phyloP scores from a whole-genome alignment of 1,140 invertebrate species.

The Catajapyx aquilonaris region DNA sequence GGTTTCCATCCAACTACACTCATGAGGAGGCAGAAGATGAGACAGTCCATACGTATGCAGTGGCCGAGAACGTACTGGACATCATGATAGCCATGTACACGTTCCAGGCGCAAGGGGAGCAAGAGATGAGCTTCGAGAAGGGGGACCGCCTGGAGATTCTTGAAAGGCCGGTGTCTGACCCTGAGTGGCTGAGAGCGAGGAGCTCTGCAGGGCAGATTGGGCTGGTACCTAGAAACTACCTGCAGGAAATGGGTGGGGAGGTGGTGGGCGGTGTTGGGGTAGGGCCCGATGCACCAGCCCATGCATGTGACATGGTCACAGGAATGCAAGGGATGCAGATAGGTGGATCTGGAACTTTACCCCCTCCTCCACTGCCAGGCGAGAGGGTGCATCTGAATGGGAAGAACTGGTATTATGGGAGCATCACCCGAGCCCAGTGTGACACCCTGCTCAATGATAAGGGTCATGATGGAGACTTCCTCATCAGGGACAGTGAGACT shows the following conservation, averaged over 20 bases:
- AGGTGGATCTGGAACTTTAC: no score
- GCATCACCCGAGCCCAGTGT: slow-evolving; percentile 82
- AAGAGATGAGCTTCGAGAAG: slow-evolving; percentile 92
- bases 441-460: slow-evolving; percentile 82
- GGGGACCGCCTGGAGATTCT: slow-evolving; percentile 86
- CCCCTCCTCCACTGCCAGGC: no score
- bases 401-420: slow-evolving; percentile 92
- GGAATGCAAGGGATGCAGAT: no score
- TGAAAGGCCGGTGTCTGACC: slow-evolving; percentile 84
- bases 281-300: slow-evolving; percentile 9
- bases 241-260: slow-evolving; percentile 35
- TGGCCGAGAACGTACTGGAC: slow-evolving; percentile 81
- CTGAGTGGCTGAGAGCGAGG: slow-evolving; percentile 93
- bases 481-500: slow-evolving; percentile 95
- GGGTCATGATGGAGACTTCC: slow-evolving; percentile 92
- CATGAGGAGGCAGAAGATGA: slow-evolving; percentile 71
- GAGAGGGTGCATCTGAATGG: slow-evolving; percentile 48
- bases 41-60: slow-evolving; percentile 69
- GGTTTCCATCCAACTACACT: slow-evolving; percentile 98
- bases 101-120: slow-evolving; percentile 85
- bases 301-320: slow-evolving; percentile 9
- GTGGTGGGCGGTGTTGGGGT: slow-evolving; percentile 15
- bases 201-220: slow-evolving; percentile 77
- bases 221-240: slow-evolving; percentile 89
- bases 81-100: slow-evolving; percentile 87